Evolutionary conservation across 2,888 invertebrate species (phyloP), one percentile per base, ranked within the genome.

Genomic region (Pseudoips prasinana): DNA sequence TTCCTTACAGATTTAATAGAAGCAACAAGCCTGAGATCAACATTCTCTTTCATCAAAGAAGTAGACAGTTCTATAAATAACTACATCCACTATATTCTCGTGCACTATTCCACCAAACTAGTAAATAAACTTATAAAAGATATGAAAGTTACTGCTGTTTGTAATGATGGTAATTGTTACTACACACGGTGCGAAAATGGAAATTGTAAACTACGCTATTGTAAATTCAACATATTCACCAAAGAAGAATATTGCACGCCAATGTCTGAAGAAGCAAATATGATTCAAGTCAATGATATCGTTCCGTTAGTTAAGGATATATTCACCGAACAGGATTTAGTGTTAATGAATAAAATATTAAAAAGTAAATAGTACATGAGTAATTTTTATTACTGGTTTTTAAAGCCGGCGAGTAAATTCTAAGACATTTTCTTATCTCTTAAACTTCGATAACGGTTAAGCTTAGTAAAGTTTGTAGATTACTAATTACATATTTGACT

Each of bases 111-210:
- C 25, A 77, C 73, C 1, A 46, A 37, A 14, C 55, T 78, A 6
- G 67, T 73, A 27, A 79, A 79, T 37, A 61, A 47, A 35, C 44
- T 79, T 19, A 62, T 77, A 27, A 47, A 28, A 17, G 55, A 67
- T 30, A 39, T 73, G 14, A 54, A 73, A 20, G 61, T 74, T 3
- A 58, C 73, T 19, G 62, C 73, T 0, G 57, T 64, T 29, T 83
- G 82, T 39, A 39, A 48, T 1, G 62, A 71, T 8, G 76, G 76
- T 5, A 42, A 71, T 17, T 80, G 80, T 46, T 73, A 73, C 34
- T 81, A 73, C 29, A 61, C 59, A n/a, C 29, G 47, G 14, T 76
- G 74, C 35, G 48, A 67, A 33, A 19, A 61, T 8, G 44, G 47
- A 1, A 48, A 62, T 11, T 76, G 74, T 39, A 50, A 57, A 39